Evolutionary conservation across 2,113 vertebrate species (phyloP), one percentile per base, ranked within the genome.

Genomic region (Poecilia latipinna): DNA sequence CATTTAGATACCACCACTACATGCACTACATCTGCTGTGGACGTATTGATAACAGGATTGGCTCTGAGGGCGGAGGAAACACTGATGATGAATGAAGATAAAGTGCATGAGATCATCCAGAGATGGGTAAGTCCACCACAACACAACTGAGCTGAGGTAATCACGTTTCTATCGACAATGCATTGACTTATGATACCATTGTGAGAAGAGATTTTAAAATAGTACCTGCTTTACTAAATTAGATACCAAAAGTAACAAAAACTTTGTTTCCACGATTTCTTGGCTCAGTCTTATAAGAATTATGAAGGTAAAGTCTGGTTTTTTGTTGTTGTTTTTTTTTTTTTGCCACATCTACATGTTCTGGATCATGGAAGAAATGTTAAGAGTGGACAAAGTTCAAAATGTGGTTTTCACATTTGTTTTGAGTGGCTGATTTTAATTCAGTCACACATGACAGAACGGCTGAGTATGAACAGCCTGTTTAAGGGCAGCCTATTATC

Each of bases 41-140:
- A 80, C 72, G 48, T 61, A 68, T 60, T 78, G 65, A 39, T 69
- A 78, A 82, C 60, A 78, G 86, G 86, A 88, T 85, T 89, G 74
- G 0, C 61, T 17, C 57, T 51, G 62, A 77, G 69, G 29, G 57
- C 61, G 61, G 17, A 74, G 78, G 77, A 71, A 24, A 75, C 15
- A 10, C 44, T 82, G 51, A 86, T 12, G 85, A 97, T 97, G 96
- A 94, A 95, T 54, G 90, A 94, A 80, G 94, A 96, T 73, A 94
- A 96, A 80, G 91, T 97, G 91, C 94, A 95, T 39, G 93, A 93
- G 42, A 78, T 96, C 83, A 93, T 98, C 92, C 94, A 94, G 77
- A 96, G 93, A 98, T 98, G 97, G 11, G 97, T 99, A 94, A 97
- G 97, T 96, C 82, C 63, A 44, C 26, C 72, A n/a, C 1, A 42